Evolutionary conservation across 2,888 invertebrate species (phyloP), one percentile per base, ranked within the genome.

Genomic region (Xylota segnis): DNA sequence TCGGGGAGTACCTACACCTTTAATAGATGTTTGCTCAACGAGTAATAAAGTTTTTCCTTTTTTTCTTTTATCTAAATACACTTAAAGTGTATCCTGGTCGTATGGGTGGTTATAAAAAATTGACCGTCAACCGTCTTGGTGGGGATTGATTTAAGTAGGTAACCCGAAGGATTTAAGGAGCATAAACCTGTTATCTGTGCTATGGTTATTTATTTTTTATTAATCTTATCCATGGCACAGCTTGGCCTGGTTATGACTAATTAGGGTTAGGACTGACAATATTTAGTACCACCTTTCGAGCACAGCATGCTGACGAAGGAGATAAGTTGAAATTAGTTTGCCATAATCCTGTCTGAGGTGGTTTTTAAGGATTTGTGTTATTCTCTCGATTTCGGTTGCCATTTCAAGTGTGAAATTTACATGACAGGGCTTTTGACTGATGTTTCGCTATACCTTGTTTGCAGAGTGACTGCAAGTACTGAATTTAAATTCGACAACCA

Each of bases 21-120:
- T 66, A 76, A 66, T 32, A 75, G 68, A 83, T 47, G 40, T 71
- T 65, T 72, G 56, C 65, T 63, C 72, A 52, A 40, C 43, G 58
- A 32, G 65, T 66, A 79, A 79, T 63, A 54, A 77, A 52, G 29
- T 40, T 61, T 54, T 43, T 14, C 32, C 32, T 45, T 52, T 12
- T 37, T 37, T 45, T 59, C 12, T 9, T 37, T 43, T 43, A 14
- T 5, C 14, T 43, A 63, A 68, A 68, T 77, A 77, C 52, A 61
- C 61, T 40, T 59, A 52, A 68, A 76, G 59, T 61, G 50, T 50
- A 45, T 43, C 40, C 40, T 40, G 37, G 27, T 10, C 6, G 56
- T 18, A 18, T 37, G 23, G 66, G 50, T 66, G 47, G 72, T 16
- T 32, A n/a, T 29, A 34, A 23, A 23, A n/a, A 58, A 56, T 16